Base-by-base conservation (phyloP, 2,113 vertebrate species). In the human region DNA sequence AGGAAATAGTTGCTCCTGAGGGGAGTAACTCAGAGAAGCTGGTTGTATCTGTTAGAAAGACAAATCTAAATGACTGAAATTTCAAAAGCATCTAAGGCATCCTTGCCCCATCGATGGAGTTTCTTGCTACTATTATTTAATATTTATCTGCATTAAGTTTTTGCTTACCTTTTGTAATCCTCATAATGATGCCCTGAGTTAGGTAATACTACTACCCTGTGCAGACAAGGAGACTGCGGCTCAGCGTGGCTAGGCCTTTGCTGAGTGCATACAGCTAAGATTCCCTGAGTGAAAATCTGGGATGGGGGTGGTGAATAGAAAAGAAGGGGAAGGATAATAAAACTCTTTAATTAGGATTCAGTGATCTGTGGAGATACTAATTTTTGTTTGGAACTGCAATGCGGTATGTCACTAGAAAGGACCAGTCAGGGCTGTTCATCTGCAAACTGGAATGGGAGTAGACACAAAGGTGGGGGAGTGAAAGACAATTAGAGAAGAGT, bases 361-460 rank as follows among this genome's bases (percentile, higher is more conserved):
- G 20, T 75, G 75, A 50, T 40, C 30, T 73, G 13, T n/a, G 10
- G 32, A 78, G 52, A 35, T 43, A 14, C 23, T 64, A 7, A 20
- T 45, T 87, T 90, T 83, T 70, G 30, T 57, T 52, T 79, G 66
- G 22, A 43, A 40, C 18, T 83, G 25, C 55, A 72, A 48, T 8
- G 20, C 5, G 16, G 59, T 12, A 14, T 22, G 27, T 61, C 52
- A 61, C 50, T 20, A 13, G 40, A 38, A n/a, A 59, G 35, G 35
- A 38, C 38, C 9, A 25, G 45, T 88, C 57, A 55, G n/a, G 35
- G n/a, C 43, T 22, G 18, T 35, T 23, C 13, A 2, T 76, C 6
- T 0, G 14, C 32, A 48, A 1, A 18, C 4, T 0, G 4, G 57
- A 2, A 22, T 57, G 66, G 27, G 32, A 5, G 13, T 1, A 2